Percentiles rank a stretch among this genome's conserved stretches.
Evolutionary conservation across 2,113 vertebrate species (phyloP).

Genomic region (Capreolus pygargus): DNA sequence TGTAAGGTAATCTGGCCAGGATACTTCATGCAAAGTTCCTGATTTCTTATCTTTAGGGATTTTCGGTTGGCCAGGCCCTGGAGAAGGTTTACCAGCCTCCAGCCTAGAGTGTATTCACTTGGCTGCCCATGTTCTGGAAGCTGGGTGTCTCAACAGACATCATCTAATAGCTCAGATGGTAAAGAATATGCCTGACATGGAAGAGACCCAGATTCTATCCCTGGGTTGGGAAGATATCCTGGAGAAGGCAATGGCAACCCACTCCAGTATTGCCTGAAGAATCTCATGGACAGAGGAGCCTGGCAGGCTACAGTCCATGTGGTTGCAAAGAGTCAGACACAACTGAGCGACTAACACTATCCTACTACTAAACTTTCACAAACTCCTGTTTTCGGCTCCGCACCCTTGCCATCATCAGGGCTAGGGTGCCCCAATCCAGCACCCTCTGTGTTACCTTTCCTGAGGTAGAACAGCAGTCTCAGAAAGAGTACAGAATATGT

Average conservation of each 20-base stretch:
- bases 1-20: not conserved
- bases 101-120: not conserved
- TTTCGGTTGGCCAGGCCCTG: not conserved
- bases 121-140: not conserved
- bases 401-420: fast-evolving
- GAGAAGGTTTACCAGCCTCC: not conserved
- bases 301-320: not conserved
- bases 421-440: not conserved
- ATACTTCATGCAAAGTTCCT: not conserved
- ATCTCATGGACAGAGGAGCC: not conserved
- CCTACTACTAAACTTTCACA: not conserved
- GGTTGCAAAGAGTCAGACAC: fast-evolving
- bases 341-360: not conserved
- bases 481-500: not conserved
- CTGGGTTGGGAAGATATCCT: not conserved
- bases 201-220: not conserved
- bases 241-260: not conserved
- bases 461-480: not conserved
- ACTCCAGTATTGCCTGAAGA: not conserved
- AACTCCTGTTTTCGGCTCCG: not conserved
- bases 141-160: not conserved
- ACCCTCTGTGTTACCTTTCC: not conserved
- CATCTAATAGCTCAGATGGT: not conserved
- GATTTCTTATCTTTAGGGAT: not conserved
- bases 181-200: not conserved